A percentile compares a stretch with the other conserved stretches of the same genome.
phyloP scores from a whole-genome alignment of 2,113 vertebrate species.

The Limnothrissa miodon region DNA sequence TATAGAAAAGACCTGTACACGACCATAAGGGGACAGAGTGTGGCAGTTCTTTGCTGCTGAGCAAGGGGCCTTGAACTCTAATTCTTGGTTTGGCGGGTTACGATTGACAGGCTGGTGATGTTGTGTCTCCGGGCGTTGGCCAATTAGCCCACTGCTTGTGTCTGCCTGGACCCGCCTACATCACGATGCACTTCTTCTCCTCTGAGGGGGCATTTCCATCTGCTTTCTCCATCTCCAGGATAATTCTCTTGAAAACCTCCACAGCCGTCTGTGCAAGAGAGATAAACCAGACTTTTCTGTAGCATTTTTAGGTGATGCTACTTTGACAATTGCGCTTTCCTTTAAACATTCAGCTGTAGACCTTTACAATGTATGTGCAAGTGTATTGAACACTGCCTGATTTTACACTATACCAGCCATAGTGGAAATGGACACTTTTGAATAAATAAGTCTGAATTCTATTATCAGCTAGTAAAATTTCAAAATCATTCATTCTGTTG shows the following conservation, averaged over 20 bases:
- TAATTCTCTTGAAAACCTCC: conserved; percentile 79
- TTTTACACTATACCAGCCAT: background rate
- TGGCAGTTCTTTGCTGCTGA: conserved; percentile 52
- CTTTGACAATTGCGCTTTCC: background rate
- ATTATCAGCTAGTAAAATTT: background rate
- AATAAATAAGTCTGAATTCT: background rate
- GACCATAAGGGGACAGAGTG: conserved; percentile 39
- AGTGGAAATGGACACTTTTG: background rate
- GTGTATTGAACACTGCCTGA: background rate
- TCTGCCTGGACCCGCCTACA: conserved; percentile 60
- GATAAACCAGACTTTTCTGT: background rate
- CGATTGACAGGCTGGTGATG: conserved; percentile 61
- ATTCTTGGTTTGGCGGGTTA: conserved; percentile 34
- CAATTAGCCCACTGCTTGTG: conserved; percentile 59
- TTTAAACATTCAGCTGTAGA: background rate
- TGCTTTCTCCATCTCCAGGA: conserved; percentile 81
- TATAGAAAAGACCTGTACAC: conserved; percentile 28
- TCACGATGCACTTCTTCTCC: conserved; percentile 74
- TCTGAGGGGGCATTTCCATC: conserved; percentile 72
- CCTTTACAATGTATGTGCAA: background rate
- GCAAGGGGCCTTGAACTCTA: conserved; percentile 41
- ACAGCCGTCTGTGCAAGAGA: conserved; percentile 71
- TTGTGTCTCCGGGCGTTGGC: conserved; percentile 66
- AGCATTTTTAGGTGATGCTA: background rate
- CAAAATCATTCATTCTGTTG: background rate